These are phyloP conservation scores for Buphagus erythrorhynchus DNA, from an alignment of 2,797 vertebrate species.

Conservation along the genomic window DNA sequence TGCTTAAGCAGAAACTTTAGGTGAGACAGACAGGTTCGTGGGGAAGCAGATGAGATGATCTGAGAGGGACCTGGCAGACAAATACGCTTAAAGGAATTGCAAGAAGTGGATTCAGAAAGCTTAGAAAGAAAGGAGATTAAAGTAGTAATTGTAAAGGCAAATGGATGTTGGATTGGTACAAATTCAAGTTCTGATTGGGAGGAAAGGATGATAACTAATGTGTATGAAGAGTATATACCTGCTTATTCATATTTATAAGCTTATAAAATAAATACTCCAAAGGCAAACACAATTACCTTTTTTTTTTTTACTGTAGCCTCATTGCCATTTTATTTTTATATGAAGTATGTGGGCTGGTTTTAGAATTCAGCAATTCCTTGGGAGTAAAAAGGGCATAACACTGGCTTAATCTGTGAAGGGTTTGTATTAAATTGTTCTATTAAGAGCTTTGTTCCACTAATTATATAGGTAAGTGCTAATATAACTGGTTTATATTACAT, in stretches of 20 bases:
- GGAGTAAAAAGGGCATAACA: neutral
- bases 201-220: neutral
- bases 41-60: neutral
- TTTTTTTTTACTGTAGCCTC: neutral
- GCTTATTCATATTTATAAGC: neutral
- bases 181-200: neutral
- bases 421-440: neutral
- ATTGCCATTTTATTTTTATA: neutral
- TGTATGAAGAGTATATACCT: neutral
- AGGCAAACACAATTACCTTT: neutral
- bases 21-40: neutral
- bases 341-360: neutral
- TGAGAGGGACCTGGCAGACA: neutral
- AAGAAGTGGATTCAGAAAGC: neutral
- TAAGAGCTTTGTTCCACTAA: conserved; percentile 22
- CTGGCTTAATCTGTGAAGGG: neutral
- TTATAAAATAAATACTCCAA: neutral
- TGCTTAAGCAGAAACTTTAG: neutral
- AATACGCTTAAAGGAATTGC: neutral
- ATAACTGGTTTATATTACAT: conserved; percentile 55
- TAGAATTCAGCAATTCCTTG: neutral
- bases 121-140: neutral
- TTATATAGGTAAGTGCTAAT: conserved; percentile 25
- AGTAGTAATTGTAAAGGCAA: neutral
- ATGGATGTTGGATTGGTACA: neutral